Conservation (phyloP, 2,797 vertebrate species). For the Micrastur ruficollis region DNA sequence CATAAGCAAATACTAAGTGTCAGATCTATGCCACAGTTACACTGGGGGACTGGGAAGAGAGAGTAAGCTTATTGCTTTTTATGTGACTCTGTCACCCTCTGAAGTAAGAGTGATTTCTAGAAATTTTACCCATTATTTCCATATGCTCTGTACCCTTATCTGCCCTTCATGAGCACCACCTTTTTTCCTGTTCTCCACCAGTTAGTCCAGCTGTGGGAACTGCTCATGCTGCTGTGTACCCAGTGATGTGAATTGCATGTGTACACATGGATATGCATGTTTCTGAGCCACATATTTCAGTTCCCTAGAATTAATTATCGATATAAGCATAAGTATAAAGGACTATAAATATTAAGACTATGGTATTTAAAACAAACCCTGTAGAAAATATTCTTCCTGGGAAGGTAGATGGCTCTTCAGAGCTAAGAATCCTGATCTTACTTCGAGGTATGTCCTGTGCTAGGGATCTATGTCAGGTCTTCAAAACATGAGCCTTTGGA, state of each 20-base stretch:
- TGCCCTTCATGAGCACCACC: not conserved
- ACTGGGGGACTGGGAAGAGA: not conserved
- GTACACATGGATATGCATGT: accelerated
- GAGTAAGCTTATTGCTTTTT: accelerated
- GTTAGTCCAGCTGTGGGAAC: not conserved
- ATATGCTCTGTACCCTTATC: not conserved
- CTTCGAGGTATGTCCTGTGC: not conserved
- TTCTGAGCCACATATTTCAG: not conserved
- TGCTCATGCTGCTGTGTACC: not conserved
- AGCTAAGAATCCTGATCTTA: not conserved
- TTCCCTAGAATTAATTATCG: not conserved
- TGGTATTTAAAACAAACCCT: not conserved
- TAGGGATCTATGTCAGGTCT: not conserved
- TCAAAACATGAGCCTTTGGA: not conserved
- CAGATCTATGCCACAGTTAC: not conserved
- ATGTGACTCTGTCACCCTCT: not conserved
- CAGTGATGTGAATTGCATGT: too few species aligned
- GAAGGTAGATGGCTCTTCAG: not conserved
- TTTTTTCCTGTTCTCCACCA: not conserved
- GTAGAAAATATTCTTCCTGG: not conserved
- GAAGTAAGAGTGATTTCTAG: not conserved
- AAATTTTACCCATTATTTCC: not conserved
- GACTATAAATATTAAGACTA: not conserved
- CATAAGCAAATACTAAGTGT: not conserved
- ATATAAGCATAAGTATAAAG: not conserved